Evolutionary conservation across 2,888 invertebrate genomes (phyloP).

Genomic region (Microctonus aethiopoides): DNA sequence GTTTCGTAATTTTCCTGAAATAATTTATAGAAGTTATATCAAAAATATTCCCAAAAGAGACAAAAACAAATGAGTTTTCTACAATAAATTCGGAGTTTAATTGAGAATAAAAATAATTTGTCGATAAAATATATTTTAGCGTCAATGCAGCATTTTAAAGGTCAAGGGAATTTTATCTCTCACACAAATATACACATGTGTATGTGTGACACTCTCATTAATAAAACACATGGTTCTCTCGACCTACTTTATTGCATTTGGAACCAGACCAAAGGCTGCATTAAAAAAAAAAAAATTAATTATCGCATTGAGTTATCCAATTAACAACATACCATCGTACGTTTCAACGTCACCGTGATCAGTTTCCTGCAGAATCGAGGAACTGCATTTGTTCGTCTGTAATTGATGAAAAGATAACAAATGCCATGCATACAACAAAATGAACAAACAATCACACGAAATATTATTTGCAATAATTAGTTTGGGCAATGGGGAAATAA

Average conservation of each 20-base stretch:
- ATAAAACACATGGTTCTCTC: neutral
- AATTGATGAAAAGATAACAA: slow-evolving; percentile 42
- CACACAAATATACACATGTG: neutral
- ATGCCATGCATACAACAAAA: slow-evolving; percentile 52
- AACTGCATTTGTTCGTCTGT: slow-evolving; percentile 57
- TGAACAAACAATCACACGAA: slow-evolving; percentile 40
- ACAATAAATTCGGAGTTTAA: neutral
- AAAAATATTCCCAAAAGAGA: neutral
- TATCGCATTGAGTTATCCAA: slow-evolving; percentile 26
- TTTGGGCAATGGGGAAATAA: slow-evolving; percentile 37
- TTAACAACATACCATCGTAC: slow-evolving; percentile 54
- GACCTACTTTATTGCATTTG: neutral
- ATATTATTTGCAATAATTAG: slow-evolving; percentile 39
- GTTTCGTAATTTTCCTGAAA: slow-evolving; percentile 50
- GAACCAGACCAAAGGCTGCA: neutral
- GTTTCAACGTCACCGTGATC: slow-evolving; percentile 48
- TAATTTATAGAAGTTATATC: slow-evolving; percentile 12
- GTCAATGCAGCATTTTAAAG: neutral
- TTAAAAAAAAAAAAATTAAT: slow-evolving; percentile 35
- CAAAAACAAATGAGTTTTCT: neutral
- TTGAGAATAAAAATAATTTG: neutral
- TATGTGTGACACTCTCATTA: neutral
- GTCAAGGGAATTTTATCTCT: neutral
- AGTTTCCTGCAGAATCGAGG: slow-evolving; percentile 52
- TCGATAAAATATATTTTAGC: neutral